Evolutionary conservation across 2,113 vertebrate genomes (phyloP), one percentile per base, ranked within the genome.

Genomic region (Haemorhous mexicanus): DNA sequence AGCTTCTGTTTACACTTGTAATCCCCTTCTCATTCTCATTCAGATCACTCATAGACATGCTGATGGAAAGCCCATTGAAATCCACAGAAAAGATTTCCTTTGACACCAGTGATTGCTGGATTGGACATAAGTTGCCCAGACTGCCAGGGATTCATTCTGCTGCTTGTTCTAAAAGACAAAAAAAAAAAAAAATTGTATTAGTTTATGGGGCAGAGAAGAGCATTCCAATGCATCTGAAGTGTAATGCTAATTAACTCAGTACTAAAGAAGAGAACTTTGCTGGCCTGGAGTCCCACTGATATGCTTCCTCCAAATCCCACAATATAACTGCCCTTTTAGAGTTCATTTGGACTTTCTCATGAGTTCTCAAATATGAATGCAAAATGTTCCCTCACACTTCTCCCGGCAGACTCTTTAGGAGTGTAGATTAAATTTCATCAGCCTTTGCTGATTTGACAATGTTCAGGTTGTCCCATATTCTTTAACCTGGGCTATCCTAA

Each of bases 1-100:
- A 87, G 78, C 46, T 87, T 91, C 78, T 95, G 70, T 96, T 96
- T 95, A 88, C 66, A 67, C 11, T 90, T 10, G 1, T 95, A 96
- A 95, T 90, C 82, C 70, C 10, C 35, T 85, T 66, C 91, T 88
- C 33, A 91, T 95, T 97, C 27, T 73, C 35, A 93, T 93, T 91
- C 93, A 87, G 37, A 94, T 14, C 47, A 46, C 35, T 93, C 16
- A 32, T 5, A 52, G 46, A 52, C 35, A 33, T 26, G 37, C 46
- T 76, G 74, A 79, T n/a, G 33, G 46, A 46, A 94, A 87, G 11
- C 16, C 62, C 58, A 53, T 30, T 1, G 14, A 91, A 62, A 81
- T 43, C 37, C 39, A 76, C 43, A 47, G 50, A 72, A 68, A 90
- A 70, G 3, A 81, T 58, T 80, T 64, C 13, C 18, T 91, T 64